Conservation (phyloP, 2,888 invertebrate genomes). For the Artemia sinica region DNA sequence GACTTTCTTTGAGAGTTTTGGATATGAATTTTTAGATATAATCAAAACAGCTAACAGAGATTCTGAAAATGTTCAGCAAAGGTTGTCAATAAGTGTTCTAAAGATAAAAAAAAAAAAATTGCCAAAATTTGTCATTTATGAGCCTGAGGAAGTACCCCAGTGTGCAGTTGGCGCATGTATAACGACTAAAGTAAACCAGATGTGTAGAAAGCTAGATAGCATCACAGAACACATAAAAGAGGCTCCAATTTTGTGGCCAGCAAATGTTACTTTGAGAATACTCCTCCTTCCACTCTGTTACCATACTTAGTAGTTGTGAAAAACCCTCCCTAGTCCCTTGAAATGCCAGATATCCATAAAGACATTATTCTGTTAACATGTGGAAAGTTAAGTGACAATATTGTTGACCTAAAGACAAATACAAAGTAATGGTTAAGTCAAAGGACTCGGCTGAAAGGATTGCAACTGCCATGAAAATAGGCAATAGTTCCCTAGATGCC, state of each 20-base stretch:
- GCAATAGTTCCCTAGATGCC: no score
- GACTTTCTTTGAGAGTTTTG: no score
- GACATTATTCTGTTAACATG: background rate
- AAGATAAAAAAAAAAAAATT: no score
- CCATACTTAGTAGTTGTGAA: background rate
- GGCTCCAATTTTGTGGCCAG: background rate
- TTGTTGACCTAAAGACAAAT: background rate
- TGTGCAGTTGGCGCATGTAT: constrained; percentile 1
- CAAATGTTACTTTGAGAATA: background rate
- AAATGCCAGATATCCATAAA: background rate
- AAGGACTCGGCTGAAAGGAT: background rate
- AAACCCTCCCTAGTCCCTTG: background rate
- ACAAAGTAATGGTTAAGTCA: background rate
- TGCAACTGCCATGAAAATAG: no score
- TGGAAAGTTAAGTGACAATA: background rate
- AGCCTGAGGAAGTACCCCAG: constrained; percentile 1
- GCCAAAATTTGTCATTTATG: background rate
- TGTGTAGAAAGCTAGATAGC: constrained; percentile 1
- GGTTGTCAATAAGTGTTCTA: no score
- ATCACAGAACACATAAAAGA: background rate
- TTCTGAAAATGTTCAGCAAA: no score
- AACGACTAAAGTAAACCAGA: background rate
- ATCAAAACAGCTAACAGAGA: no score
- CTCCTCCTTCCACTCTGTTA: background rate
- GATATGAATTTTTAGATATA: no score